Base-by-base conservation (phyloP, 1,140 invertebrate genomes). In the Phenacoccus solenopsis region DNA sequence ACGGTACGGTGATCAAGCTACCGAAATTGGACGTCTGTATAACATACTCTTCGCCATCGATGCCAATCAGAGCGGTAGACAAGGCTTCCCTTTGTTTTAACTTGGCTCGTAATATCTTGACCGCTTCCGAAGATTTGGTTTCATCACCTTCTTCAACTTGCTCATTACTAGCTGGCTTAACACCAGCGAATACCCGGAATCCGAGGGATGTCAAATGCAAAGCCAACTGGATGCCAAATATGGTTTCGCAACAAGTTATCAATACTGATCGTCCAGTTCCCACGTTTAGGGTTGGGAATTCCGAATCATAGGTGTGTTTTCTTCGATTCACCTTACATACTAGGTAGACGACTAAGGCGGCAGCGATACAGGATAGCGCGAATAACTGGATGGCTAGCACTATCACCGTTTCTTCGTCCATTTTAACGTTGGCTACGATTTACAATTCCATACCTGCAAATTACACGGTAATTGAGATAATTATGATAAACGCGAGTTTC, bases 331-430 rank as follows among this genome's bases (percentile, higher is more conserved):
- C 88, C 78, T 89, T 89, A 74, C 87, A 83, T 74, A 90, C 80
- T 70, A 91, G 78, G 74, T 90, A 90, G 70, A 89, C 80, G 69
- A 91, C 79, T 71, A 91, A 81, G 9, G 88, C 88, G 0, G 87
- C 88, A 25, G 88, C 89, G 72, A 90, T 90, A 38, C 87, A 88
- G 77, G 88, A 88, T 20, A 91, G 79, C 0, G 88, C 88, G 68
- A 89, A 82, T 73, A 91, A 80, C 78, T 91, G 89, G 73, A 90
- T 83, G 72, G 86, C 87, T 77, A 91, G 80, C 28, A 89, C 84
- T 74, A 89, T 80, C 77, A 87, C 87, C 71, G 88, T 90, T 74
- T 87, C 85, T 70, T 86, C 84, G 77, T 91, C 89, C 88, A 91
- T 91, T 4, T 4, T 49, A n/a, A n/a, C 13, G 5, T 32, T 32